Percentiles rank a stretch among this genome's conserved stretches.
Conservation (phyloP, 2,113 vertebrate genomes). For the Amblyopsis rosae region DNA sequence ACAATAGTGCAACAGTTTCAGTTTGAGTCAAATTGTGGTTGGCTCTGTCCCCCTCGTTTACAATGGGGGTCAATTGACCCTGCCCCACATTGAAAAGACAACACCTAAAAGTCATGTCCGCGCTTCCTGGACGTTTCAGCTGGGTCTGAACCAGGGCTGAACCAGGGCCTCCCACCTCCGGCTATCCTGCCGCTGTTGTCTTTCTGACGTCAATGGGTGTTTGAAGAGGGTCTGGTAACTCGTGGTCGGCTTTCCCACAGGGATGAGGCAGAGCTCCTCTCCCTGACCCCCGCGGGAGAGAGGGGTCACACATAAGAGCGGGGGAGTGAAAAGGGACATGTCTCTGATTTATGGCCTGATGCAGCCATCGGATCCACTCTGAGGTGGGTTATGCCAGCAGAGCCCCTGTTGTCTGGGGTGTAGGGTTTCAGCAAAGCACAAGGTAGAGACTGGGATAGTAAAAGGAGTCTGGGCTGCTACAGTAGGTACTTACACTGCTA, state of each 20-base stretch:
- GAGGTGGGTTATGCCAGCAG: slow-evolving; percentile 61
- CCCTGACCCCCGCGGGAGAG: slow-evolving; percentile 33
- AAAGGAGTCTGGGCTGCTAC: no score
- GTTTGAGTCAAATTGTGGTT: slow-evolving; percentile 19
- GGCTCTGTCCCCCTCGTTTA: slow-evolving; percentile 14
- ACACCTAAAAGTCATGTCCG: slow-evolving; percentile 46
- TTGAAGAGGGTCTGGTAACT: slow-evolving; percentile 43
- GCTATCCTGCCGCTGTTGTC: slow-evolving; percentile 29
- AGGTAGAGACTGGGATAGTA: background rate
- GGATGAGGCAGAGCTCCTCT: slow-evolving; percentile 17
- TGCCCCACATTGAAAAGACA: slow-evolving; percentile 25
- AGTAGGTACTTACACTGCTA: no score
- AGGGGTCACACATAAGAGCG: slow-evolving; percentile 72
- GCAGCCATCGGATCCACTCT: slow-evolving; percentile 64
- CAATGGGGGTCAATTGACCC: slow-evolving; percentile 49
- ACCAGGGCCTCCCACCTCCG: slow-evolving; percentile 7
- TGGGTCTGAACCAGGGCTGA: slow-evolving; percentile 11
- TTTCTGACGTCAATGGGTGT: slow-evolving; percentile 54
- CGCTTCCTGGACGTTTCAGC: slow-evolving; percentile 47
- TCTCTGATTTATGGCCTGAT: slow-evolving; percentile 76
- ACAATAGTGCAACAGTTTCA: slow-evolving; percentile 13
- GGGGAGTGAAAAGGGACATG: slow-evolving; percentile 64
- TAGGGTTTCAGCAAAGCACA: slow-evolving; percentile 35
- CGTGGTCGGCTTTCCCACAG: slow-evolving; percentile 67
- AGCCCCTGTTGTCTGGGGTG: slow-evolving; percentile 35